A percentile compares a stretch with the other conserved stretches of the same genome.
phyloP scores from a whole-genome alignment of 2,888 invertebrate species.

The Rotaria magnacalcarata region DNA sequence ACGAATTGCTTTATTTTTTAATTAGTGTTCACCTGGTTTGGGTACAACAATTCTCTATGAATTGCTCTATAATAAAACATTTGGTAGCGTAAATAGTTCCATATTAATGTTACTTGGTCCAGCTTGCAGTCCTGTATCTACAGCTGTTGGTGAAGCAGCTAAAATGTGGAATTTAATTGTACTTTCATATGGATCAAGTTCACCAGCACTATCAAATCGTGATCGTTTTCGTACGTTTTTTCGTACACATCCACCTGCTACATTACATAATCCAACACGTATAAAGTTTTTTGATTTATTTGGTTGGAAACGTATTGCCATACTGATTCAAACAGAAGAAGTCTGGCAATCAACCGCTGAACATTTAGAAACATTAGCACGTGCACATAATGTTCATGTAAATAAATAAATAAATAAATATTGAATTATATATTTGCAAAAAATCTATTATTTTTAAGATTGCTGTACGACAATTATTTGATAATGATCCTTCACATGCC shows the following conservation, averaged over 20 bases:
- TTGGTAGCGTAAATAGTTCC: slow-evolving; percentile 67
- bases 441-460: slow-evolving; percentile 66
- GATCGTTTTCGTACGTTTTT: slow-evolving; percentile 94
- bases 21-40: slow-evolving; percentile 92
- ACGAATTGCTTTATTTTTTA: slow-evolving; percentile 51
- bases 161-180: slow-evolving; percentile 99
- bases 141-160: slow-evolving; percentile 96
- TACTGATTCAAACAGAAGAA: slow-evolving; percentile 95
- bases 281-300: slow-evolving; percentile 93
- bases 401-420: background rate
- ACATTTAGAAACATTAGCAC: slow-evolving; percentile 46
- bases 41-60: slow-evolving; percentile 98
- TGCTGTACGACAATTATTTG: slow-evolving; percentile 88
- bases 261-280: slow-evolving; percentile 94
- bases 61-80: slow-evolving; percentile 73
- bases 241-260: slow-evolving; percentile 96
- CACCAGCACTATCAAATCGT: slow-evolving; percentile 92
- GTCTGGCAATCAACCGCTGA: slow-evolving; percentile 66
- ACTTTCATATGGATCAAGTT: slow-evolving; percentile 95
- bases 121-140: slow-evolving; percentile 96
- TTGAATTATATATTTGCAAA: background rate
- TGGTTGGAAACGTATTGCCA: slow-evolving; percentile 92
- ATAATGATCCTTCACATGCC: slow-evolving; percentile 91
- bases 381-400: slow-evolving; percentile 50
- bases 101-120: slow-evolving; percentile 65